Evolutionary conservation across 2,888 invertebrate genomes (phyloP), one percentile per base, ranked within the genome.

Genomic region (Drosophila anomalata): DNA sequence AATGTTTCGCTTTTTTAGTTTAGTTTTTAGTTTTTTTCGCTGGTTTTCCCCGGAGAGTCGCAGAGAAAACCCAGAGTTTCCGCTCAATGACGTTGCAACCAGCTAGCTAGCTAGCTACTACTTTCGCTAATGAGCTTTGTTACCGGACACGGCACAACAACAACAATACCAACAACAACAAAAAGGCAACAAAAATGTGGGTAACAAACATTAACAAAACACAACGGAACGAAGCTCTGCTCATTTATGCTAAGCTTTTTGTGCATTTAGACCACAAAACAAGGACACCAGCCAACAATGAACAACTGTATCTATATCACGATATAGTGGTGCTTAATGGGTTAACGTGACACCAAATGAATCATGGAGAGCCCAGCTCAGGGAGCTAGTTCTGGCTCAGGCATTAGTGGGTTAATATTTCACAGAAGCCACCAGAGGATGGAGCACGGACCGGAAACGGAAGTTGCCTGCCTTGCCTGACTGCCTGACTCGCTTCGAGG

Each of bases 271-370:
- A 66, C 58, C 61, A 54, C 70, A 62, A 59, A 63, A 39, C 58
- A 68, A 47, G 39, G 61, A 62, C 50, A 60, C 56, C 55, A 26
- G 20, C 12, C 44, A 59, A 61, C 48, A 61, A 58, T 47, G 54
- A 52, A 63, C 69, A 75, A 70, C 69, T 75, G 82, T 73, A 85
- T 77, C 86, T 44, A 22, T 20, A 44, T 44, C 44, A 36, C 36
- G n/a, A 36, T 36, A 36, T 36, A 36, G 46, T 68, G 69, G 31
- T 70, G 80, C 82, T 87, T 85, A 83, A 87, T 83, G 82, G 82
- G 82, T 87, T 85, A 83, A 85, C 82, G 86, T 87, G 86, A 85
- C 77, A 88, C 86, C 85, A 82, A 85, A 85, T 87, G 82, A 83
- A 83, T 87, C 86, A 87, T 68, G 65, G 57, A 20, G 36, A n/a